Conservation (phyloP, 1,140 invertebrate species). For the Drosophila bocki region DNA sequence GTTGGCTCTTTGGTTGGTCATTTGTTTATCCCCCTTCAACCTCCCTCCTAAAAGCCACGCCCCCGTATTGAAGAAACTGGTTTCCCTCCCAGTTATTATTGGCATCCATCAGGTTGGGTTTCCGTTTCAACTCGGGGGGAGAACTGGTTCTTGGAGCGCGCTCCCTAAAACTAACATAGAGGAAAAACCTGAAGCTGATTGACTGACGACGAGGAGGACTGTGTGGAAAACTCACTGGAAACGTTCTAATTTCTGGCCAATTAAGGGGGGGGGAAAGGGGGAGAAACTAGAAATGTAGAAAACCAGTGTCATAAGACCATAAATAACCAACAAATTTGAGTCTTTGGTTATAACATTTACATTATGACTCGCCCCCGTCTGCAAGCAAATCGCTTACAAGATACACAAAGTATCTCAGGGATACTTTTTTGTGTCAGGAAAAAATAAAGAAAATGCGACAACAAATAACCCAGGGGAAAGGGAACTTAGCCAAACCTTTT, state of each 20-base stretch:
- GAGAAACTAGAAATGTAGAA: not conserved
- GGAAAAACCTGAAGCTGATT: conserved; percentile 44
- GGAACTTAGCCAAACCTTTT: conserved; percentile 18
- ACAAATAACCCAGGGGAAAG: not conserved
- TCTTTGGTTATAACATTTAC: conserved; percentile 26
- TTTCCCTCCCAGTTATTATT: conserved; percentile 24
- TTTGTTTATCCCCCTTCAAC: conserved; percentile 5
- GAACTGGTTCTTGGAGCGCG: conserved; percentile 24
- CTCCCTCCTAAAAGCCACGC: not conserved
- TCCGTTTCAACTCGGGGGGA: conserved; percentile 14
- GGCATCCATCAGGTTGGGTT: conserved; percentile 48
- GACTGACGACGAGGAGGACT: conserved; percentile 13
- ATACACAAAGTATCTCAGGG: conserved; percentile 32
- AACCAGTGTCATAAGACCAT: not conserved
- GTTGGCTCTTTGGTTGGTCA: conserved; percentile 21
- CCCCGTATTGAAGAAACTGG: conserved; percentile 20
- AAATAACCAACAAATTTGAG: conserved; percentile 11
- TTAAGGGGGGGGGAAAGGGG: not conserved
- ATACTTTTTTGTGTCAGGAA: conserved; percentile 3
- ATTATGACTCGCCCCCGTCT: conserved; percentile 3
- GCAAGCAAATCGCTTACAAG: conserved; percentile 32
- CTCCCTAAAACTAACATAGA: conserved; percentile 20
- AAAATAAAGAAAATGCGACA: conserved; percentile 7
- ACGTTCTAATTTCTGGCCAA: conserved; percentile 21
- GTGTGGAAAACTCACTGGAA: conserved; percentile 34